Base-by-base conservation (phyloP, 2,888 invertebrate species). In the Neelides folsomi region DNA sequence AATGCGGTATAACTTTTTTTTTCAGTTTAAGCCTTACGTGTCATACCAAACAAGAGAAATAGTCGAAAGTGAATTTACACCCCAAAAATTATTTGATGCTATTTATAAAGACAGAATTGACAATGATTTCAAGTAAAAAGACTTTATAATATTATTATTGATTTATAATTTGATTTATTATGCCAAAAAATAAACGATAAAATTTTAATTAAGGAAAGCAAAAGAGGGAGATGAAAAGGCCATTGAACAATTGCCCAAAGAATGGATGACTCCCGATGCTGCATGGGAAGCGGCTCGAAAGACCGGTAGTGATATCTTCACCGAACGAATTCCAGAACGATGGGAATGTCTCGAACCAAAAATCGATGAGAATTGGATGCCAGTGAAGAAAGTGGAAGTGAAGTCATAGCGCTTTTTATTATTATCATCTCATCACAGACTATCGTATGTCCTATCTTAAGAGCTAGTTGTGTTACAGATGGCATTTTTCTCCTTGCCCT, bases 21-120 rank as follows among this genome's bases (percentile, higher is more conserved):
- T 75, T 49, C 69, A 80, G 72, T 72, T 98, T 16, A 90, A 89
- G 70, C 92, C 97, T 0, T 98, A 98, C 66, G 95, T 97, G 0
- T 87, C 93, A 0, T 97, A 95, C 70, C 80, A 79, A 70, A 77
- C 79, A 0, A 76, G 79, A 2, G 81, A 86, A 52, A 79, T 92
- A 0, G 70, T 76, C 10, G 87, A 90, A 68, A 77, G 80, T 1
- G 81, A 85, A 71, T 89, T 90, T 65, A 90, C 89, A 1, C 75
- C 92, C 0, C 69, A 85, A 67, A 83, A 86, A 71, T 73, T 94
- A 43, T 89, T 89, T 67, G 77, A 86, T 67, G 80, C 81, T 0
- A 75, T 87, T 0, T 93, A 93, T 68, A 80, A 80, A 1, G 70
- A 77, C 50, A 88, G 92, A 71, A 83, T 94, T 42, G 75, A 77